Base-by-base conservation (phyloP, 2,888 invertebrate species). In the Diarsia rubi region DNA sequence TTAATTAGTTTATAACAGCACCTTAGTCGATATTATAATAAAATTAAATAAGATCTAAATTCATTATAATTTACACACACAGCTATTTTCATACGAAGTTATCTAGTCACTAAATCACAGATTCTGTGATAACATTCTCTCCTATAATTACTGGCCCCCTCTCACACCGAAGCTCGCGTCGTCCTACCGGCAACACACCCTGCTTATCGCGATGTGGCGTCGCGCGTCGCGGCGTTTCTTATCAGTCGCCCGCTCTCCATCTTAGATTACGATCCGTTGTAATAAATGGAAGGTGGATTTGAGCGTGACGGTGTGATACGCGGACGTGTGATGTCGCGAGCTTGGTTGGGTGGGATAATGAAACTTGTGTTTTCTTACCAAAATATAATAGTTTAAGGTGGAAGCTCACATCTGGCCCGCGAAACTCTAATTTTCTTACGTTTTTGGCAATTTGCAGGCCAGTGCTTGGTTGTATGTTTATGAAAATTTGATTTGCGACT, bases 251-350 rank as follows among this genome's bases (percentile, higher is more conserved):
- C 88, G 88, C 90, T 90, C 90, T 90, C 90, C 89, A 92, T 92
- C 93, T 91, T 73, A 90, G 93, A 93, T 93, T 89, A 91, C 86
- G 90, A 92, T 92, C 92, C 91, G 83, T 83, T 89, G 89, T 91
- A 93, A 93, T 93, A 93, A 93, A 93, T 93, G 93, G 92, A 90
- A 90, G 90, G 91, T 90, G 90, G 91, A 88, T 88, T 86, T 85
- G 91, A 87, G 90, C 92, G 92, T 91, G 91, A 92, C 93, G 92
- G 92, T 91, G 91, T 92, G 91, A 92, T 89, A 90, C 87, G 90
- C 87, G 88, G 90, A 85, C 87, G 86, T 84, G 84, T 88, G 80
- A 78, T 83, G 81, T 79, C 81, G 82, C 68, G 73, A 86, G 77
- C 78, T 75, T 0, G 69, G 85, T 75, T 84, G 47, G 78, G 47